Evolutionary conservation across 2,888 invertebrate species (phyloP).

Genomic region (Dryomyza anilis): DNA sequence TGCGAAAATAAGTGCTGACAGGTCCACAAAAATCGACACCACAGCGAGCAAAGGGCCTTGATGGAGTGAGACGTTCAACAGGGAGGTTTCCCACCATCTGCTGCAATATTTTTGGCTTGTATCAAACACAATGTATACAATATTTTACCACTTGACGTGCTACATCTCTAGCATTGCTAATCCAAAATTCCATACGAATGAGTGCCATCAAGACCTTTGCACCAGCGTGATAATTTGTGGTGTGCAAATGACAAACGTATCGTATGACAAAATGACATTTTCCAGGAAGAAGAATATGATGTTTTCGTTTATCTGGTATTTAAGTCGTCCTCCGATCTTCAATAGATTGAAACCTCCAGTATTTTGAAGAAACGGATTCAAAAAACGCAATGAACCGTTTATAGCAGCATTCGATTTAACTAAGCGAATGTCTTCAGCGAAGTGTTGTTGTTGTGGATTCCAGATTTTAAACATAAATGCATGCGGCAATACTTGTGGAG

Average conservation of each 20-base stretch:
- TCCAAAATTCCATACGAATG: constrained; percentile 31
- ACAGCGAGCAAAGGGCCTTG: constrained; percentile 27
- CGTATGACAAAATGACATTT: constrained; percentile 23
- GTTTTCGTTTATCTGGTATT: constrained; percentile 7
- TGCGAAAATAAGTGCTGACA: constrained; percentile 22
- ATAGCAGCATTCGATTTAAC: neutral
- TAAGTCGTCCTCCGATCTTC: constrained; percentile 29
- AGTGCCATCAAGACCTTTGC: no score
- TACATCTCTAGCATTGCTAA: neutral
- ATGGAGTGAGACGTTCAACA: constrained; percentile 20
- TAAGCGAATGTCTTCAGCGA: constrained; percentile 13
- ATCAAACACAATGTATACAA: constrained; percentile 24
- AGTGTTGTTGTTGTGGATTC: constrained; percentile 19
- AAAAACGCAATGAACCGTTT: constrained; percentile 20
- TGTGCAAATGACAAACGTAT: constrained; percentile 20
- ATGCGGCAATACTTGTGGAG: neutral
- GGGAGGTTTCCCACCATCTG: constrained; percentile 30
- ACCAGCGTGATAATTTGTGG: no score
- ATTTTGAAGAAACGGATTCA: no score
- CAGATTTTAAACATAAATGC: constrained; percentile 13
- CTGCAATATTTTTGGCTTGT: constrained; percentile 28
- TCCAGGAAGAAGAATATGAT: neutral
- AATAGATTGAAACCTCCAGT: constrained; percentile 26
- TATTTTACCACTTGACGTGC: neutral
- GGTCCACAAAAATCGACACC: constrained; percentile 29